phyloP scores from a whole-genome alignment of 1,140 invertebrate species.

The Calliopsis andreniformis region DNA sequence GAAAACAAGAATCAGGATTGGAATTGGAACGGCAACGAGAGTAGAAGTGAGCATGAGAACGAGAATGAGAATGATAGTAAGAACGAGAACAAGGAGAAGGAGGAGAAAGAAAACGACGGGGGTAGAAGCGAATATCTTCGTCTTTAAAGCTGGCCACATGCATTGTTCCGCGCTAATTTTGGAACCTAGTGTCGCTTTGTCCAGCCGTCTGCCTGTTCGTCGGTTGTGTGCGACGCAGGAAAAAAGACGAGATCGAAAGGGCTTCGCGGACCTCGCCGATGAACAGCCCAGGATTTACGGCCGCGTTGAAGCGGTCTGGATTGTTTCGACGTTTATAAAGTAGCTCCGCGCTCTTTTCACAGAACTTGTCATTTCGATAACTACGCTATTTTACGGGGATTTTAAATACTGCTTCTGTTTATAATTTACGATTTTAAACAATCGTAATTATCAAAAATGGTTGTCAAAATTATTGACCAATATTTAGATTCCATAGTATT shows the following conservation, averaged over 20 bases:
- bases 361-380: constrained; percentile 33
- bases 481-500: background rate
- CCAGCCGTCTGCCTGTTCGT: constrained; percentile 41
- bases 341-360: constrained; percentile 7
- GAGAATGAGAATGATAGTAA: background rate
- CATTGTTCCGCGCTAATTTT: constrained; percentile 69
- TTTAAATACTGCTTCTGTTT: no score
- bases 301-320: constrained; percentile 28
- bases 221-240: background rate
- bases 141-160: constrained; percentile 65
- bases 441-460: no score
- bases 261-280: constrained; percentile 35
- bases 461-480: no score
- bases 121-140: constrained; percentile 26
- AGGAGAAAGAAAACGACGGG: constrained; percentile 38
- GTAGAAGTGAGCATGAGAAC: constrained; percentile 41
- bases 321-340: constrained; percentile 44
- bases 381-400: constrained; percentile 42
- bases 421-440: no score
- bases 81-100: constrained; percentile 11
- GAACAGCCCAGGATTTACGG: constrained; percentile 45
- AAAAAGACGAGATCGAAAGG: constrained; percentile 53
- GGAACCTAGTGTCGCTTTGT: constrained; percentile 64
- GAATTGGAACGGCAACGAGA: no score
- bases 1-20: no score